These are phyloP conservation scores for Proteles cristata DNA, from an alignment of 2,113 vertebrate species.

Conservation along the genomic window DNA sequence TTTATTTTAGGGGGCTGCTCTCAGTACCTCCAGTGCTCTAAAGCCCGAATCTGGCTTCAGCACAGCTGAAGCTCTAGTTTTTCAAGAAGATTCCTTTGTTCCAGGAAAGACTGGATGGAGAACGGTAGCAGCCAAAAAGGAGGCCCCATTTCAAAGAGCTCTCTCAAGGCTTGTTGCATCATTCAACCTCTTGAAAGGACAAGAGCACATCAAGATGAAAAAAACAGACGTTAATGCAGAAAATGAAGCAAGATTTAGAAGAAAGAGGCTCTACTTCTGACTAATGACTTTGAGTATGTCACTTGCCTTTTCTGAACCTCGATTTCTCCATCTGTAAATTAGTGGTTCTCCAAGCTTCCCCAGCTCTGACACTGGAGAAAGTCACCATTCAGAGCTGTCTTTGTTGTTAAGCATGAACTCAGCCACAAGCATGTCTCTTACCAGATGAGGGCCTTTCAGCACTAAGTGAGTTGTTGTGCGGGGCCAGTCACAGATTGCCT, in stretches of 20 bases:
- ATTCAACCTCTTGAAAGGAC: conserved; percentile 23
- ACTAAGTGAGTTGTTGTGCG: not conserved
- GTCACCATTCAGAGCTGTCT: not conserved
- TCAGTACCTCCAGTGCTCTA: not conserved
- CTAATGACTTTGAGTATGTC: not conserved
- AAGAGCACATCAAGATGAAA: conserved; percentile 19
- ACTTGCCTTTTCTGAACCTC: not conserved
- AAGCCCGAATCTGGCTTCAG: not conserved
- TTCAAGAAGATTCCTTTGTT: not conserved
- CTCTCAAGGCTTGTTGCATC: not conserved
- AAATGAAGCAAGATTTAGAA: not conserved
- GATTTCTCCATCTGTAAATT: not conserved
- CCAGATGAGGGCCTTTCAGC: not conserved
- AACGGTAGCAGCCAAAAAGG: not conserved
- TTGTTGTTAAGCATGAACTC: not conserved
- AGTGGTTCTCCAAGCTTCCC: not conserved
- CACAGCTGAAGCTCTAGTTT: not conserved
- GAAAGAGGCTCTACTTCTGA: not conserved
- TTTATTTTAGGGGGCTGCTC: not conserved
- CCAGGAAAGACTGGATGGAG: not conserved
- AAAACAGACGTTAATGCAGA: conserved; percentile 10
- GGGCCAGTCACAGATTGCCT: not conserved
- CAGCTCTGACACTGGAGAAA: not conserved
- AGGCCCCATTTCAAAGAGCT: not conserved
- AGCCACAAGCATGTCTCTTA: not conserved